phyloP scores from a whole-genome alignment of 1,140 invertebrate species.

The Mya arenaria region DNA sequence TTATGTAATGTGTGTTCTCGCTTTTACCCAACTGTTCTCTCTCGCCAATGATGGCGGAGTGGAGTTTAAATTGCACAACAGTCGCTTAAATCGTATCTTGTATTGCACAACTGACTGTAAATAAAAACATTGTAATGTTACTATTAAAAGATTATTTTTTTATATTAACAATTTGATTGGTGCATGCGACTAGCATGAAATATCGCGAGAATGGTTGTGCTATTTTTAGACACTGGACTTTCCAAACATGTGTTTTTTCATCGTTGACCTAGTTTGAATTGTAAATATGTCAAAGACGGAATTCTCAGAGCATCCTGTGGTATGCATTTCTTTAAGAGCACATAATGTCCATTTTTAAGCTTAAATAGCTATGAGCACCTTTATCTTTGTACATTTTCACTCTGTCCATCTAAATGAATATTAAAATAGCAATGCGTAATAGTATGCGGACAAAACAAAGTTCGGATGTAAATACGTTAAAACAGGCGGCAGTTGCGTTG shows the following conservation, averaged over 20 bases:
- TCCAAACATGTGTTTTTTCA: background rate
- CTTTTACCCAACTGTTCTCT: background rate
- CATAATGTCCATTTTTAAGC: no score
- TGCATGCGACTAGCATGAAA: no score
- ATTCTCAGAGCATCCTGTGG: slow-evolving; percentile 24
- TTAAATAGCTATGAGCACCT: no score
- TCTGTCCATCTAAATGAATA: no score
- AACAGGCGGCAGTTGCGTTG: no score
- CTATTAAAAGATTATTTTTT: background rate
- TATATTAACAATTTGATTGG: no score
- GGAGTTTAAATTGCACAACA: slow-evolving; percentile 15
- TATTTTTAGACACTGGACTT: slow-evolving; percentile 8
- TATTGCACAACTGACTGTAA: background rate
- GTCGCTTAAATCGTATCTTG: slow-evolving; percentile 5
- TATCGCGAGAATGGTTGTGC: background rate
- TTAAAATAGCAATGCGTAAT: no score
- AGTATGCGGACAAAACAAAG: no score
- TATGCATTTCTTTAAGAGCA: no score
- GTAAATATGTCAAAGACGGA: background rate
- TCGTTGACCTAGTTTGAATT: background rate
- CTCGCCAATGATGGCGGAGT: slow-evolving; percentile 27
- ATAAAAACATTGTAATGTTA: background rate
- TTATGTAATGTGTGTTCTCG: background rate
- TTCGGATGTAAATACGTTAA: no score
- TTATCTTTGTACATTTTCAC: no score